Conservation (phyloP, 2,113 vertebrate genomes). For the Climacteris rufus region DNA sequence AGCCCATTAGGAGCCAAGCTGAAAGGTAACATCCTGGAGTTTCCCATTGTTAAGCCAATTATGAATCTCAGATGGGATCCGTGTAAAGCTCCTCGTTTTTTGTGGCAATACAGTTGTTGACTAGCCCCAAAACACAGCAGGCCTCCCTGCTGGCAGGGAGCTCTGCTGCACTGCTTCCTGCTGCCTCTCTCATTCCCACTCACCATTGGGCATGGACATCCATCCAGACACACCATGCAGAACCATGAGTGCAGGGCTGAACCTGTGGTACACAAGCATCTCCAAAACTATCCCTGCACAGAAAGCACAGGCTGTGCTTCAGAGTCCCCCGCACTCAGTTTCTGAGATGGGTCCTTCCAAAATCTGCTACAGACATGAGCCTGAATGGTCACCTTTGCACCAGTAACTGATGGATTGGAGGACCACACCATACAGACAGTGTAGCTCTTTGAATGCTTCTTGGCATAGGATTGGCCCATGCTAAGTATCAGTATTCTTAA, state of each 20-base stretch:
- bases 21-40: neutral
- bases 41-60: neutral
- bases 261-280: neutral
- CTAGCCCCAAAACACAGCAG: neutral
- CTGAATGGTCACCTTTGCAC: neutral
- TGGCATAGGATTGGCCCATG: neutral
- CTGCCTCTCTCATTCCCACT: neutral
- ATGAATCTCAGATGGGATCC: neutral
- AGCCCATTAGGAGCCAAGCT: neutral
- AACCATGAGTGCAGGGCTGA: neutral
- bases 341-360: neutral
- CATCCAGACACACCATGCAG: neutral
- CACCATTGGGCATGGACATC: neutral
- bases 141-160: neutral
- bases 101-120: neutral
- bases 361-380: neutral
- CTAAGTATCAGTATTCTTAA: neutral
- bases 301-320: neutral
- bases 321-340: neutral
- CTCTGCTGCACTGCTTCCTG: neutral
- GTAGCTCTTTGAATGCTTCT: neutral
- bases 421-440: neutral
- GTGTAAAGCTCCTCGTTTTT: neutral
- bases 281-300: neutral
- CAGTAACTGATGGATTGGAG: neutral